A percentile compares a stretch with the other conserved stretches of the same genome.
phyloP scores from a whole-genome alignment of 2,113 vertebrate species.

The Prionailurus viverrinus region DNA sequence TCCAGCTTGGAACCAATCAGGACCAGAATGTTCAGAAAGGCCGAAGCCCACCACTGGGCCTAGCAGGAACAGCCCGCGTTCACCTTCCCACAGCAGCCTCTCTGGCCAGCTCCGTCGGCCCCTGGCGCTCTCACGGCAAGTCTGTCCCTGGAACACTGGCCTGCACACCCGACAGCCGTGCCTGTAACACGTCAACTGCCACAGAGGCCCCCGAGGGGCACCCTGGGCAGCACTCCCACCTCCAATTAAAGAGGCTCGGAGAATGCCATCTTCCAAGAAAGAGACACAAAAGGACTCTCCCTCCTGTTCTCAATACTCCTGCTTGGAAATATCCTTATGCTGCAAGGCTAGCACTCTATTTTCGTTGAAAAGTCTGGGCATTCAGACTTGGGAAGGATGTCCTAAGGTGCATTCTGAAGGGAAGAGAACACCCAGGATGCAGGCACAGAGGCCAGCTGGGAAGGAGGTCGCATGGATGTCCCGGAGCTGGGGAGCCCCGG shows the following conservation, averaged over 20 bases:
- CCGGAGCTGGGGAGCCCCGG: not conserved
- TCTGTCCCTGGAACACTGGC: not conserved
- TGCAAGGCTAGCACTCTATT: not conserved
- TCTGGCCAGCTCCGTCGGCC: not conserved
- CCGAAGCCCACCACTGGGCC: not conserved
- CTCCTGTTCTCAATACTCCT: not conserved
- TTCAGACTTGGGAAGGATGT: not conserved
- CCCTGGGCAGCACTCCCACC: not conserved
- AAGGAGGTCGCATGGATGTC: not conserved
- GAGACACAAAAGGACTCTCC: not conserved
- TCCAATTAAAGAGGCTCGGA: not conserved
- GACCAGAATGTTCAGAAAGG: not conserved
- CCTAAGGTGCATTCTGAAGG: not conserved
- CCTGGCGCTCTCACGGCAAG: not conserved
- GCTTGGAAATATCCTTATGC: not conserved
- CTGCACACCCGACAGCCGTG: not conserved
- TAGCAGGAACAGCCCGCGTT: not conserved
- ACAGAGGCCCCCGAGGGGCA: not conserved
- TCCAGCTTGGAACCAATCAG: not conserved
- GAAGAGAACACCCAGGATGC: not conserved
- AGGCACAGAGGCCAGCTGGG: not conserved
- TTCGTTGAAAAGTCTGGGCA: not conserved
- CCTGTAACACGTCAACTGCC: not conserved
- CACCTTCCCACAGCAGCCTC: not conserved
- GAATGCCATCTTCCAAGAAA: not conserved